A percentile compares a stretch with the other conserved stretches of the same genome.
These are phyloP conservation scores for Zaprionus kolodkinae DNA, from an alignment of 1,140 invertebrate genomes.

Conservation along the genomic window DNA sequence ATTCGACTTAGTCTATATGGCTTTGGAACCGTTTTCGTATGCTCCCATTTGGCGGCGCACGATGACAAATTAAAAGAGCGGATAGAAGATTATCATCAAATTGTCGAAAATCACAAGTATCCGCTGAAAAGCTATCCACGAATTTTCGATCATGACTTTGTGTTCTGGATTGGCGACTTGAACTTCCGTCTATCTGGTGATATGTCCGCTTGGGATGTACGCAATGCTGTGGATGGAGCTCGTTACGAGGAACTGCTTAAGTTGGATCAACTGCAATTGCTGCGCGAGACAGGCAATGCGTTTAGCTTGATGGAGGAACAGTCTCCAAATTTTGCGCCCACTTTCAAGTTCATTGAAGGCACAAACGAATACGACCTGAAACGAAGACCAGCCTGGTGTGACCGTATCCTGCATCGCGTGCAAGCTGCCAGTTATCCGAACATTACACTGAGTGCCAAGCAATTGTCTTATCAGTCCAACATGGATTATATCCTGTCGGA, in stretches of 20 bases:
- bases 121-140: constrained; percentile 89
- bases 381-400: constrained; percentile 98
- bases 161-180: constrained; percentile 97
- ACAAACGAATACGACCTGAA: constrained; percentile 91
- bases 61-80: constrained; percentile 91
- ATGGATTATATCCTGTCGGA: constrained; percentile 95
- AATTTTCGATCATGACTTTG: constrained; percentile 97
- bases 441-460: constrained; percentile 87
- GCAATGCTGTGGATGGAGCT: constrained; percentile 87
- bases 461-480: constrained; percentile 94
- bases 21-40: constrained; percentile 93
- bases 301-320: constrained; percentile 92
- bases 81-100: constrained; percentile 94
- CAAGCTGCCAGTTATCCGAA: constrained; percentile 81
- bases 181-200: constrained; percentile 93
- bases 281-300: constrained; percentile 89
- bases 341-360: constrained; percentile 92
- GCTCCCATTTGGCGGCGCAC: constrained; percentile 95
- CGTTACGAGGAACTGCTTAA: constrained; percentile 88
- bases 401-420: constrained; percentile 96
- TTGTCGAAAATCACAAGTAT: constrained; percentile 90
- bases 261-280: constrained; percentile 89
- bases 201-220: constrained; percentile 89
- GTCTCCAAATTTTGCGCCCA: constrained; percentile 91
- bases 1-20: constrained; percentile 94